Evolutionary conservation across 2,797 vertebrate species (phyloP), one percentile per base, ranked within the genome.

Genomic region (Gambelia wislizenii): DNA sequence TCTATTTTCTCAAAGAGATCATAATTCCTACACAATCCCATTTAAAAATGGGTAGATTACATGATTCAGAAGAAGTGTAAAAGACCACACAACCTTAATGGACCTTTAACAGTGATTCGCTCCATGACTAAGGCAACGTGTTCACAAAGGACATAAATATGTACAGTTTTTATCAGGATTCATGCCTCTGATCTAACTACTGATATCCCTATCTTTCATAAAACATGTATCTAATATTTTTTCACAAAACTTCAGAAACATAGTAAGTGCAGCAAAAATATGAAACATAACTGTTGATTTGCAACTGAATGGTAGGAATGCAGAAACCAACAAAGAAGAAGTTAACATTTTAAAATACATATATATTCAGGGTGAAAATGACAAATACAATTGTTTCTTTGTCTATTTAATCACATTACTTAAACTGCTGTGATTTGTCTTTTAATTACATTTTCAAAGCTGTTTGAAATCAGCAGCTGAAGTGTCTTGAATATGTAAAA

Each of bases 391-490:
- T 36, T 56, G 39, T 4, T 47, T 67, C 22, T 44, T 39, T 82
- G 39, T 87, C 90, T 86, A 70, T 90, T 39, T 92, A 86, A 6
- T 64, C 75, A 30, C 44, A 64, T 82, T 85, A 92, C 88, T 14
- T 33, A 91, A 94, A 89, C 33, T 89, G 27, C 59, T 89, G 59
- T 81, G 42, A 91, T 90, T 87, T 74, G 13, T 67, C 36, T 87
- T 87, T 89, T 77, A 84, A 30, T 56, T 88, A 92, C 56, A 52
- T 27, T 92, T 90, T 84, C 75, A 92, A 90, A 92, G 83, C 47
- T 87, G 39, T 52, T 22, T 82, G 36, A 44, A 64, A 22, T 30
- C 85, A 77, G 86, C 84, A 70, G 61, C 81, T 0, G 25, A 94
- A 81, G 84, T 39, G 72, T 14, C 84, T 89, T 84, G 22, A 2